phyloP scores from a whole-genome alignment of 2,113 vertebrate genomes.

The Hylia prasina region DNA sequence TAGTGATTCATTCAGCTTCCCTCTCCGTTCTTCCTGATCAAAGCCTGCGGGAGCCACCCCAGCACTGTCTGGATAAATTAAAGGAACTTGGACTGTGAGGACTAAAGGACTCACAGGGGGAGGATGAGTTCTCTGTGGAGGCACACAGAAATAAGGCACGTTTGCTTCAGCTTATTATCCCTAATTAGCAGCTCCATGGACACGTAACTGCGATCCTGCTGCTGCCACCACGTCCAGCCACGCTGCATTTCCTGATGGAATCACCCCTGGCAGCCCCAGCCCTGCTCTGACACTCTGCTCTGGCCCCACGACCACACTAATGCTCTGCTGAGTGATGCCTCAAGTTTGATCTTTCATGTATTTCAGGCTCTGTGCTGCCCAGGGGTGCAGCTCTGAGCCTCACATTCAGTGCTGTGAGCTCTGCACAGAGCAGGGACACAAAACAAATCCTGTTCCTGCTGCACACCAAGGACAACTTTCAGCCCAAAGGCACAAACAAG shows the following conservation, averaged over 20 bases:
- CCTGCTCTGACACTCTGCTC: fast-evolving
- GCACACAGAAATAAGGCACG: neutral
- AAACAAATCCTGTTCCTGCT: neutral
- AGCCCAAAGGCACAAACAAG: neutral
- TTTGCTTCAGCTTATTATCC: neutral
- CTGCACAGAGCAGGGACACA: neutral
- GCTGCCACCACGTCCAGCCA: neutral
- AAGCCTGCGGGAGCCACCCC: neutral
- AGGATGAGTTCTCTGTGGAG: neutral
- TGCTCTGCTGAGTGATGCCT: neutral
- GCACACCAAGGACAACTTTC: neutral
- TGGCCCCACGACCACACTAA: fast-evolving
- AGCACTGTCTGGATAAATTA: neutral
- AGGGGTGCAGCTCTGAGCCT: neutral
- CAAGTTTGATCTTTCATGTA: fast-evolving
- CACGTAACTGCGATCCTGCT: neutral
- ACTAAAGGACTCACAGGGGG: neutral
- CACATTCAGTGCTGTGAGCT: neutral
- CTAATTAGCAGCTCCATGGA: neutral
- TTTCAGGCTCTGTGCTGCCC: neutral
- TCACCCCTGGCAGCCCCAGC: neutral
- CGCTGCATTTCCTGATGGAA: fast-evolving
- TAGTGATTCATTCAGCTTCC: conserved; percentile 12
- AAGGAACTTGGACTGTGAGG: neutral
- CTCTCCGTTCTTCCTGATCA: neutral